Evolutionary conservation across 2,797 vertebrate species (phyloP).

Genomic region (Coregonus ussuriensis): DNA sequence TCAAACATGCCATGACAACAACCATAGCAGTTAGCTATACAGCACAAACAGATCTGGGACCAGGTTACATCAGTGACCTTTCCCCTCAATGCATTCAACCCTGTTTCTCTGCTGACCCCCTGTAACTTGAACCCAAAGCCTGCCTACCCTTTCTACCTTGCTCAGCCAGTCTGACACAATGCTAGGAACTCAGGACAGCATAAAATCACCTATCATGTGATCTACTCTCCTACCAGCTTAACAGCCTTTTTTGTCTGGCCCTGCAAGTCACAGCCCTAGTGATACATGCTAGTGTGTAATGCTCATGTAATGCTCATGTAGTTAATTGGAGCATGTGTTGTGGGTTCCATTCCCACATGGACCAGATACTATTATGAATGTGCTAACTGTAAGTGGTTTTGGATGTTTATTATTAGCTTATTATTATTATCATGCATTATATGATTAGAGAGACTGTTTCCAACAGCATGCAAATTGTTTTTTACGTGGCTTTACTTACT

Average conservation of each 20-base stretch:
- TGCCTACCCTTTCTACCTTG: neutral
- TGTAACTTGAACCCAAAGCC: neutral
- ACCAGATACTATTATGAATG: neutral
- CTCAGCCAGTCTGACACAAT: slow-evolving; percentile 6
- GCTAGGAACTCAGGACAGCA: neutral
- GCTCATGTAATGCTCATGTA: neutral
- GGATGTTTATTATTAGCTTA: neutral
- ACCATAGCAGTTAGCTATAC: neutral
- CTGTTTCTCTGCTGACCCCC: neutral
- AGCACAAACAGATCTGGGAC: neutral
- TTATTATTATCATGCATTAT: neutral
- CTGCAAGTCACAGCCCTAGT: neutral
- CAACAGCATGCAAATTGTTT: neutral
- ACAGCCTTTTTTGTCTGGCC: neutral
- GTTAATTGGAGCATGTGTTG: neutral
- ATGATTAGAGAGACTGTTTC: neutral
- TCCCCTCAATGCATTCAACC: neutral
- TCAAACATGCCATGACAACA: neutral
- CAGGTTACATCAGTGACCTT: neutral
- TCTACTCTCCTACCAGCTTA: neutral
- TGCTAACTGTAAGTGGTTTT: neutral
- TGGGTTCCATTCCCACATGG: neutral
- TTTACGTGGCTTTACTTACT: neutral
- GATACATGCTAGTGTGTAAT: neutral
- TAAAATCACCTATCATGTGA: neutral